Evolutionary conservation across 2,113 vertebrate species (phyloP), one percentile per base, ranked within the genome.

Genomic region (Emberiza fucata): DNA sequence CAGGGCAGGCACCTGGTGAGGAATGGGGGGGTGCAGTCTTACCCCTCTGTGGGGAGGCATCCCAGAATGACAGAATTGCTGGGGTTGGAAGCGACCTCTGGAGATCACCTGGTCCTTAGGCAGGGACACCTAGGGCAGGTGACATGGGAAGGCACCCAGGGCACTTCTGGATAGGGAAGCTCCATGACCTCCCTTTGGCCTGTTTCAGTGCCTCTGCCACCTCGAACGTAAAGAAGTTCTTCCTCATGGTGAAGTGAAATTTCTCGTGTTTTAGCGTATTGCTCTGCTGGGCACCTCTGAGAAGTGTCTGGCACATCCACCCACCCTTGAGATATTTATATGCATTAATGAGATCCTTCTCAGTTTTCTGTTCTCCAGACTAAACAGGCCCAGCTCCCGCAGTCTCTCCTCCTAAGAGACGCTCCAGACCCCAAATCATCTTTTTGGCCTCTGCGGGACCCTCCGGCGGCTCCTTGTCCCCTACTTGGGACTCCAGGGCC

Each of bases 401-500:
- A 76, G 40, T 27, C 21, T 82, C 54, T 69, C 23, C 33, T 14
- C 24, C 8, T 29, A 53, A n/a, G 11, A 47, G 45, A 31, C 19
- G 29, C 53, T 76, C 61, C 53, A 61, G 45, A 47, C 13, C 9
- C 45, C 78, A 22, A 37, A 45, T 4, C 8, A 29, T n/a, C 13
- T 24, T 14, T 14, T 51, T 8, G 61, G 39, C 29, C n/a, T 60
- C 45, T 37, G 9, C 23, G 9, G 53, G 60, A 53, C 28, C 15
- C 61, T 45, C 28, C 7, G 27, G 45, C 3, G 59, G 69, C 24
- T 68, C 69, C 33, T 20, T 17, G 51, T 31, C 42, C 6, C 11
- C 8, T 11, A 2, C 35, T 5, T 5, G 17, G 44, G 10, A 51
- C 12, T 13, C 19, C 69, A 28, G 44, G 12, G 3, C 37, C 1